phyloP scores from a whole-genome alignment of 2,113 vertebrate species.

The Gallinago paraguaiae region DNA sequence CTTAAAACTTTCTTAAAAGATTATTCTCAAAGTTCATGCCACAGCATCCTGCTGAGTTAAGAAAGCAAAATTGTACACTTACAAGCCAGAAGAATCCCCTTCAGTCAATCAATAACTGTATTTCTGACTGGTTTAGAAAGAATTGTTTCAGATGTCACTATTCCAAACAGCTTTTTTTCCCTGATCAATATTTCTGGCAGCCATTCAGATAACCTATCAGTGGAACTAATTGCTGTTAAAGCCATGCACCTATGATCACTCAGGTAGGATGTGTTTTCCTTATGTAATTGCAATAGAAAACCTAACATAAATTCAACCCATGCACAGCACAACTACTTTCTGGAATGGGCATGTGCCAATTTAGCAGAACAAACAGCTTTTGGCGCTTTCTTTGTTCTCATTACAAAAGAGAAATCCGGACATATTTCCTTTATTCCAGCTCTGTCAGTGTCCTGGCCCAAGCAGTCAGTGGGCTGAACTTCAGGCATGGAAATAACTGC shows the following conservation, averaged over 20 bases:
- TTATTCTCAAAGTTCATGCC: not conserved
- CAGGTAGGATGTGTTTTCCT: slow-evolving; percentile 5
- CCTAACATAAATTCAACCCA: not conserved
- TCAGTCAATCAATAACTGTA: slow-evolving; percentile 51
- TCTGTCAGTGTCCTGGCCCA: not conserved
- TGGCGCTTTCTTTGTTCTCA: not conserved
- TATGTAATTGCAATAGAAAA: not conserved
- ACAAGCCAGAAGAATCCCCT: slow-evolving; percentile 27
- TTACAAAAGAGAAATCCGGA: not conserved
- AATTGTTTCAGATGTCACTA: slow-evolving; percentile 58
- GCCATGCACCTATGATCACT: not conserved
- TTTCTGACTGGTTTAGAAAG: slow-evolving; percentile 53
- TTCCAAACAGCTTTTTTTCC: slow-evolving; percentile 26
- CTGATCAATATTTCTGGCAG: slow-evolving; percentile 60
- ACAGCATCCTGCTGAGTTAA: slow-evolving; percentile 27
- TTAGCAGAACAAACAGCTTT: not conserved
- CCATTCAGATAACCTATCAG: slow-evolving; percentile 46
- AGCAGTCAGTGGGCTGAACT: not conserved
- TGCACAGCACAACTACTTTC: not conserved
- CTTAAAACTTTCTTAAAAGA: not conserved
- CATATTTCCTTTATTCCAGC: not conserved
- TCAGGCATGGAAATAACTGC: not conserved
- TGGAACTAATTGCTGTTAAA: slow-evolving; percentile 61
- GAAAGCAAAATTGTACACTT: not conserved
- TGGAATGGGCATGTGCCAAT: not conserved